A percentile compares a stretch with the other conserved stretches of the same genome.
Evolutionary conservation across 1,140 invertebrate species (phyloP).

Genomic region (Spodoptera litura): DNA sequence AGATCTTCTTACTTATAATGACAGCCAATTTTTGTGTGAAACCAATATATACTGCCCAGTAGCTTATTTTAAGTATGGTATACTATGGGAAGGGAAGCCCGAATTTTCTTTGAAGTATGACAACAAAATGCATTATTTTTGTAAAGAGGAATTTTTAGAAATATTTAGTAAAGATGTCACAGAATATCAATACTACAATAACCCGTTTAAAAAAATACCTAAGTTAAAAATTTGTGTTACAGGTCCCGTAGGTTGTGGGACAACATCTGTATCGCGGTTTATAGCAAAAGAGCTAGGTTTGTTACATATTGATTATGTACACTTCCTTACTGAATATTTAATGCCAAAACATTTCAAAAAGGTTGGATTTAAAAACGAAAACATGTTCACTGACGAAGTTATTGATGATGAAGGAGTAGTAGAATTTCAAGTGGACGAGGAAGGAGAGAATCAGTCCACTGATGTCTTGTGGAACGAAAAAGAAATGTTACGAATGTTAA

Average conservation of each 20-base stretch:
- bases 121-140: constrained; percentile 84
- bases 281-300: constrained; percentile 86
- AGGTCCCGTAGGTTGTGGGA: constrained; percentile 85
- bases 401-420: constrained; percentile 67
- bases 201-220: constrained; percentile 78
- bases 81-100: constrained; percentile 87
- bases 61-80: constrained; percentile 78
- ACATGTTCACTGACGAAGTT: constrained; percentile 67
- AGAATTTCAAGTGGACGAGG: constrained; percentile 68
- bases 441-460: constrained; percentile 61
- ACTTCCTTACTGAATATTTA: constrained; percentile 70
- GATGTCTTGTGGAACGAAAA: constrained; percentile 72
- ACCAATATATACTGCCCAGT: constrained; percentile 87
- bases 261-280: constrained; percentile 79
- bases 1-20: constrained; percentile 70
- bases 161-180: constrained; percentile 80
- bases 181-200: constrained; percentile 75
- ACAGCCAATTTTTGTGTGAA: constrained; percentile 83
- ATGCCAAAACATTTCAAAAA: constrained; percentile 78
- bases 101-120: constrained; percentile 83
- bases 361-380: constrained; percentile 73
- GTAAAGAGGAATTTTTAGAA: constrained; percentile 76
- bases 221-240: constrained; percentile 86
- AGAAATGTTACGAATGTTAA: constrained; percentile 69
- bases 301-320: constrained; percentile 81